A percentile compares a stretch with the other conserved stretches of the same genome.
Evolutionary conservation across 2,113 vertebrate genomes (phyloP).

Genomic region (Eulemur macaco): DNA sequence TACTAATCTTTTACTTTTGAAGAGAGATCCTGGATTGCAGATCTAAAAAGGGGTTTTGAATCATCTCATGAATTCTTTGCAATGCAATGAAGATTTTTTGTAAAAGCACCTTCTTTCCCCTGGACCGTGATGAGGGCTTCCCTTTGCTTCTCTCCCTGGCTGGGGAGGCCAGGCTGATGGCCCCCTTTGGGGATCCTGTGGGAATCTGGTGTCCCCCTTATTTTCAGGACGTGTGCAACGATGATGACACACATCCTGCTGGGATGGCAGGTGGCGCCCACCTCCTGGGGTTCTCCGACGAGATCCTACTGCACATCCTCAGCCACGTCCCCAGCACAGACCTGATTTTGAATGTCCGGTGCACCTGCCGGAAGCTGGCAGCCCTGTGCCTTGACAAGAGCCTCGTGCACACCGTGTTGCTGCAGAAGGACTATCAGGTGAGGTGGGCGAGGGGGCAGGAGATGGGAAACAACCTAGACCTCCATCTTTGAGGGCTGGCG

Average conservation of each 20-base stretch:
- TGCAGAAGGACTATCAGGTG: constrained; percentile 94
- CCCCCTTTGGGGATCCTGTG: background rate
- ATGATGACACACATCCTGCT: constrained; percentile 76
- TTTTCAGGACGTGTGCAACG: constrained; percentile 81
- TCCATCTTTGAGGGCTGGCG: background rate
- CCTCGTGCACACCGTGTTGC: constrained; percentile 88
- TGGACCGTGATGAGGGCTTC: background rate
- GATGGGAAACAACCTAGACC: accelerated
- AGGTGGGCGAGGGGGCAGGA: background rate
- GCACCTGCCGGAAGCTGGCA: constrained; percentile 91
- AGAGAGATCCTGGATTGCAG: background rate
- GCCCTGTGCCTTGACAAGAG: constrained; percentile 93
- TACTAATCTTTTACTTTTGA: background rate
- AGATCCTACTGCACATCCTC: constrained; percentile 96
- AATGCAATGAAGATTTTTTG: background rate
- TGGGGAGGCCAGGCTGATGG: background rate
- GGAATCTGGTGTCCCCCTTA: background rate
- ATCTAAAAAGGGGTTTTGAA: background rate
- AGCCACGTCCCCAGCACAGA: constrained; percentile 91
- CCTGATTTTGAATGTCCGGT: constrained; percentile 90
- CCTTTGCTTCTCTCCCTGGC: background rate
- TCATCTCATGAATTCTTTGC: background rate
- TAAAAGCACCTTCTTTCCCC: background rate
- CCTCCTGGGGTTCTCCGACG: constrained; percentile 94
- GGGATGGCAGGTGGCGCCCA: constrained; percentile 74